Evolutionary conservation across 2,888 invertebrate genomes (phyloP).

Genomic region (Spisula solida): DNA sequence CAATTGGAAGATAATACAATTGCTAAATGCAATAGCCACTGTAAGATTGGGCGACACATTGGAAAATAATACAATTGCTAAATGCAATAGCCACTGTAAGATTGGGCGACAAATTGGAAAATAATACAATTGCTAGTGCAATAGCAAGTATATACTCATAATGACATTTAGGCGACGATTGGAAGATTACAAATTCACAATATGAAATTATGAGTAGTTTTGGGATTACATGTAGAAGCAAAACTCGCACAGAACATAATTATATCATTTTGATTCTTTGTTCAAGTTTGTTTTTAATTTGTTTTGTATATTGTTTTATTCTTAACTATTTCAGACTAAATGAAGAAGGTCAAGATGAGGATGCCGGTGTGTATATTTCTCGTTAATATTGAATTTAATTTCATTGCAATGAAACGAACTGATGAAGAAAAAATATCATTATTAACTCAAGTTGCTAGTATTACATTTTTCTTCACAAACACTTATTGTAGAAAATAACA

Average conservation of each 20-base stretch:
- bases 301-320: neutral
- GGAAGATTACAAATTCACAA: no score
- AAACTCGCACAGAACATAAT: neutral
- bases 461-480: no score
- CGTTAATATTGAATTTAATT: neutral
- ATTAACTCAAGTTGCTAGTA: neutral
- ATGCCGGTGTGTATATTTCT: neutral
- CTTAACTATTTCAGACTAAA: neutral
- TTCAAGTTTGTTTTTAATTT: neutral
- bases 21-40: no score
- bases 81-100: no score
- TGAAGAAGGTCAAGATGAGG: neutral
- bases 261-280: neutral
- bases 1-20: no score
- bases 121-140: no score
- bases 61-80: no score
- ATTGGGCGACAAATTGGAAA: no score
- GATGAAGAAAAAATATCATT: neutral
- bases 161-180: no score
- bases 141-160: no score
- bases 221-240: neutral
- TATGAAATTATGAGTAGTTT: neutral
- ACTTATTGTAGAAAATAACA: no score
- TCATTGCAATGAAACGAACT: neutral
- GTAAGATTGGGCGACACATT: no score